These are phyloP conservation scores for Parochlus steinenii DNA, from an alignment of 2,888 invertebrate species.

Conservation along the genomic window DNA sequence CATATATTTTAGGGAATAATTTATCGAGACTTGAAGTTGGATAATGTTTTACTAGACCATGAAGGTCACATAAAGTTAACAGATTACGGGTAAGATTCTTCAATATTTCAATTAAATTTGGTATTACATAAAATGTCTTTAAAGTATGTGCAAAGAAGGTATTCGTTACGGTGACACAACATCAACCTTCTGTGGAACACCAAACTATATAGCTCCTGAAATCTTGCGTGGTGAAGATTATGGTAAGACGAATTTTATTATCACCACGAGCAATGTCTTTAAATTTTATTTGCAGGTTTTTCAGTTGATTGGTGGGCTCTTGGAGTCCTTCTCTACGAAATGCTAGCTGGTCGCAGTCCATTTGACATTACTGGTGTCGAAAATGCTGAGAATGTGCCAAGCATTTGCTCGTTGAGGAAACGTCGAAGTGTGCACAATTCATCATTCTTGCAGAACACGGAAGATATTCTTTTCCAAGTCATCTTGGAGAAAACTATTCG, in stretches of 20 bases:
- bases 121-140: too few relatives aligned
- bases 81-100: constrained; percentile 90
- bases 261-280: too few relatives aligned
- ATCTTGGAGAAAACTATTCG: constrained; percentile 91
- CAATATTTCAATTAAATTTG: too few relatives aligned
- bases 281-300: too few relatives aligned
- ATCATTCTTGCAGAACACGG: constrained; percentile 39
- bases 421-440: constrained; percentile 31
- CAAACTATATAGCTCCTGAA: constrained; percentile 59
- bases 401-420: constrained; percentile 9
- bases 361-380: constrained; percentile 89
- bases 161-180: constrained; percentile 79
- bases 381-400: constrained; percentile 30
- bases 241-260: too few relatives aligned
- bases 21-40: constrained; percentile 82
- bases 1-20: constrained; percentile 46
- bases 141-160: constrained; percentile 81
- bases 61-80: constrained; percentile 94
- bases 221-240: constrained; percentile 22
- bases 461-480: constrained; percentile 86
- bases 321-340: constrained; percentile 86
- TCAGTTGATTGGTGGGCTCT: constrained; percentile 94
- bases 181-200: constrained; percentile 81
- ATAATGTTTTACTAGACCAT: constrained; percentile 85
- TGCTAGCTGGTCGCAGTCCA: constrained; percentile 88